Percentiles rank a stretch among this genome's conserved stretches.
Conservation (phyloP, 2,797 vertebrate genomes). For the Crypturellus tataupa region DNA sequence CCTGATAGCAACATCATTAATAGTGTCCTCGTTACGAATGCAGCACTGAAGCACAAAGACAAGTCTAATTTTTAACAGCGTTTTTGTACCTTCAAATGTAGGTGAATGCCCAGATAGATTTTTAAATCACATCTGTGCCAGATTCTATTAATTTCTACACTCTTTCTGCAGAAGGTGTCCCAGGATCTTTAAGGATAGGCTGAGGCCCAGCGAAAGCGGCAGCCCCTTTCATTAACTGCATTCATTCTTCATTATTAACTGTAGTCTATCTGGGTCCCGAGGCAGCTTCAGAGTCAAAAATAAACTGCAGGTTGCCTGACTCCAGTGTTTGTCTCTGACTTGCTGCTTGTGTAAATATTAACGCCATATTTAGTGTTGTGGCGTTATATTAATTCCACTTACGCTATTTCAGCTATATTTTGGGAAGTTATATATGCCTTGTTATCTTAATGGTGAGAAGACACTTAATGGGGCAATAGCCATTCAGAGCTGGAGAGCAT, state of each 20-base stretch:
- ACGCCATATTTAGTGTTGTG: not conserved
- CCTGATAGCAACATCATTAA: not conserved
- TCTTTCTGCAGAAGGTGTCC: not conserved
- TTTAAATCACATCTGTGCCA: not conserved
- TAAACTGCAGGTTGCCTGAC: not conserved
- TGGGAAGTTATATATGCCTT: not conserved
- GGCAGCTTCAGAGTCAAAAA: not conserved
- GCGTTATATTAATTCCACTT: not conserved
- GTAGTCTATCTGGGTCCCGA: not conserved
- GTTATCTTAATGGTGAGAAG: not conserved
- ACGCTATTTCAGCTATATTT: not conserved
- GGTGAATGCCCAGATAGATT: not conserved
- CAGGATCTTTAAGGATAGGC: not conserved
- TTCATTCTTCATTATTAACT: not conserved
- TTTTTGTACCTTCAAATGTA: not conserved
- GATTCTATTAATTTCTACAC: not conserved
- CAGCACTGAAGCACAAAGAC: not conserved
- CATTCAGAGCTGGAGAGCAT: not conserved
- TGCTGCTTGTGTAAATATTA: not conserved
- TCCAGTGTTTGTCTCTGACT: not conserved
- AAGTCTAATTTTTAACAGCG: not conserved
- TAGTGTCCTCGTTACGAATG: not conserved
- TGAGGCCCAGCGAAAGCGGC: not conserved
- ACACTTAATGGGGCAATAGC: not conserved
- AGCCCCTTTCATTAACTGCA: not conserved